Evolutionary conservation across 2,797 vertebrate species (phyloP).

Genomic region (Anguilla anguilla): DNA sequence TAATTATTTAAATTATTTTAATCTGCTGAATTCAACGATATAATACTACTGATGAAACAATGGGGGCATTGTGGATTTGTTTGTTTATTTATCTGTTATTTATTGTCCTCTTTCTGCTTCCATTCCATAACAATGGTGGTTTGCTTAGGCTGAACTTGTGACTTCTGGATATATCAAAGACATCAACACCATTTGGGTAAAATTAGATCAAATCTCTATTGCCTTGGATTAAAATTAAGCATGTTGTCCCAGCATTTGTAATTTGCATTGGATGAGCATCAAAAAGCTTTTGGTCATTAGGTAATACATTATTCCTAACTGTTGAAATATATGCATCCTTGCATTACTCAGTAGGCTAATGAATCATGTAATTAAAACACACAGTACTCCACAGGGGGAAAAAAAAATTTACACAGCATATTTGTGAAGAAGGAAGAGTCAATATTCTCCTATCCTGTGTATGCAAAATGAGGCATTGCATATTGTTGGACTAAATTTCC

Average conservation of each 20-base stretch:
- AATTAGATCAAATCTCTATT: neutral
- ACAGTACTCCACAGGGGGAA: conserved; percentile 74
- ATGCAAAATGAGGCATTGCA: neutral
- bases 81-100: neutral
- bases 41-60: neutral
- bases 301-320: conserved; percentile 74
- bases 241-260: conserved; percentile 8
- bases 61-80: neutral
- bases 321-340: conserved; percentile 80
- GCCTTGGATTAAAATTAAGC: neutral
- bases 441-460: neutral
- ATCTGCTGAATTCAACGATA: neutral
- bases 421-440: neutral
- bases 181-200: neutral
- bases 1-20: too few relatives aligned
- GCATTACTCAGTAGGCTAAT: conserved; percentile 81
- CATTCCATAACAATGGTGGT: neutral
- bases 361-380: conserved; percentile 81
- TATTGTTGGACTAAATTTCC: conserved; percentile 1
- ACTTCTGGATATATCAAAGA: neutral
- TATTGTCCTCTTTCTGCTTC: neutral
- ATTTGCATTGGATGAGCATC: conserved; percentile 13
- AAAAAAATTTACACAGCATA: conserved; percentile 64
- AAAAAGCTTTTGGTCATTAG: conserved; percentile 8
- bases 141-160: neutral